These are phyloP conservation scores for Microtus obscurus DNA, from an alignment of 2,797 vertebrate species.

Conservation along the genomic window DNA sequence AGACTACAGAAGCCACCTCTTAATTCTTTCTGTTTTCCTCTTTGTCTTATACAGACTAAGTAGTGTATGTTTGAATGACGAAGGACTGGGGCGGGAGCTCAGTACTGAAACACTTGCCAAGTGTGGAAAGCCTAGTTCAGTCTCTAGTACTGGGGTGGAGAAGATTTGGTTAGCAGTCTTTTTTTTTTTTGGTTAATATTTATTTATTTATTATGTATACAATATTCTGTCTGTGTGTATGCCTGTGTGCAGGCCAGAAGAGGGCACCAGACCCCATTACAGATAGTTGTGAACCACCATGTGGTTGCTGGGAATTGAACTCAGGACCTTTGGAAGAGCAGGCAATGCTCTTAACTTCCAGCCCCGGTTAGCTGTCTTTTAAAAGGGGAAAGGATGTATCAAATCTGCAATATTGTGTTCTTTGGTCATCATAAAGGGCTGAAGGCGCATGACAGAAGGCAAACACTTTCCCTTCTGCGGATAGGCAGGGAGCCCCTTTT, in stretches of 20 bases:
- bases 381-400: neutral
- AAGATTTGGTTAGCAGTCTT: neutral
- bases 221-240: no score
- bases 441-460: neutral
- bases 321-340: no score
- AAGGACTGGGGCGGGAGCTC: neutral
- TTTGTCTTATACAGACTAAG: conserved; percentile 20
- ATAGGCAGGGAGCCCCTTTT: neutral
- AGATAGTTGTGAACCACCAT: no score
- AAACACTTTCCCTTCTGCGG: conserved; percentile 26
- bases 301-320: no score
- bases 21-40: neutral
- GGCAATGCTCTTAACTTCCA: no score
- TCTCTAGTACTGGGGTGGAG: neutral
- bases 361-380: neutral
- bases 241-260: no score
- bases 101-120: neutral
- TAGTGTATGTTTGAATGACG: conserved; percentile 12
- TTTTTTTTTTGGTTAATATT: no score
- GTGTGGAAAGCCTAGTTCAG: neutral
- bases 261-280: no score
- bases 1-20: neutral
- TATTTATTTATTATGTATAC: no score
- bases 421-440: conserved; percentile 23
- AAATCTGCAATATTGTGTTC: neutral